Base-by-base conservation (phyloP, 2,888 invertebrate genomes). In the Melikaiella ostensackeni region DNA sequence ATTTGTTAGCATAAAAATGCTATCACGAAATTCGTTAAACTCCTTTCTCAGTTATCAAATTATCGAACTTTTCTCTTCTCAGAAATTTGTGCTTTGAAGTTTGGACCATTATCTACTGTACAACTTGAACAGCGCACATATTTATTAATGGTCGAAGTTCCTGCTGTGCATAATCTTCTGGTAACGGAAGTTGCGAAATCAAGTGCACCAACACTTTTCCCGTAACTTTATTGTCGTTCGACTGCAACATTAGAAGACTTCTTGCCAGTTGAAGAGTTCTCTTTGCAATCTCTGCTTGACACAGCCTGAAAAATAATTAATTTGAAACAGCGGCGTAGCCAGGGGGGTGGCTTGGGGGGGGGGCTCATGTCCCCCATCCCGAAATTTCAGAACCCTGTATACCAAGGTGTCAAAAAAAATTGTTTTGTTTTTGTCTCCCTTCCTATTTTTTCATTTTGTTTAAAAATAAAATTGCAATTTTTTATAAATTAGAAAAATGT, bases 221-320 rank as follows among this genome's bases (percentile, higher is more conserved):
- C 6, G 81, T 84, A 1, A 87, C 85, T 55, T 76, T 82, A n/a
- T 85, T 85, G 30, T 89, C 88, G 62, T 84, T 89, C 6, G 89
- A 86, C 75, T 92, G 90, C 24, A 91, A 81, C 13, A 90, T 80
- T n/a, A 93, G 82, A 62, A 93, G 88, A 77, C 92, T 92, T 74
- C 92, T 89, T 61, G 93, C 90, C 42, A 94, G 88, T 80, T 93
- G 92, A 8, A 93, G 91, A 21, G 92, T 92, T 76, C 92, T 91
- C 84, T 93, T 93, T 1, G 94, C 93, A 89, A 94, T 94, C 89
- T 94, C 94, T 8, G 93, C 92, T 88, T 93, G 93, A 84, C 94
- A 93, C 70, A 94, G 88, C 84, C 93, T 92, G 80, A 35, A 86
- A 88, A 75, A 74, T 74, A 70, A 57, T 73, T 62, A 1, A 70